Evolutionary conservation across 2,888 invertebrate species (phyloP), one percentile per base, ranked within the genome.

Genomic region (Eupithecia subumbrata): DNA sequence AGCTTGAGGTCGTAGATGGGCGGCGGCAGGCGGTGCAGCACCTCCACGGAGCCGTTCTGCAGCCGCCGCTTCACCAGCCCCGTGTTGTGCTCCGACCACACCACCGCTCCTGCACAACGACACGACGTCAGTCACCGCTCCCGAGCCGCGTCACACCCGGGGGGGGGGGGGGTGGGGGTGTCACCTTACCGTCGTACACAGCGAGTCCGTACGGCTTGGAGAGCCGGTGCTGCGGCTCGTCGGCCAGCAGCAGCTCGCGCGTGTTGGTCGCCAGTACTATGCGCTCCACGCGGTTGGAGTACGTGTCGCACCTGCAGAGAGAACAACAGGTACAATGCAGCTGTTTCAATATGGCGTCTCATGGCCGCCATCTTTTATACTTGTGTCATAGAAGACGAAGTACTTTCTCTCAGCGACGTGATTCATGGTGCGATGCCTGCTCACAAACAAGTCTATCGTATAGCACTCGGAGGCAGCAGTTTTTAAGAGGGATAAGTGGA

Each of bases 51-150:
- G 72, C 96, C 96, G 86, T 94, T 93, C 80, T 94, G 95, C 85
- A 96, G 96, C 72, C 96, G 96, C 93, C 96, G 97, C 86, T 96
- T 97, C 64, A 98, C 90, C 75, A 92, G 93, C 74, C 96, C 97
- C 84, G 96, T 95, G 80, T 95, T 95, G 88, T 96, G 96, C 91
- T 97, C 97, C 81, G 96, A 96, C 96, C 97, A 97, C 85, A 96
- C 96, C 60, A 98, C 90, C 72, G 94, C 94, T 63, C 96, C 96
- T 92, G 83, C 64, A 30, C 40, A 70, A 45, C 56, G 60, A 52
- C 67, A 56, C 52, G 52, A 16, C 30, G 18, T 69, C 43, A 45
- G 12, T 1, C 37, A 37, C 37, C 37, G 34, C 34, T 34, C 34
- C 34, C 34, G 37, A 5, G 37, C 37, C 34, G 5, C 37, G 7